Evolutionary conservation across 2,113 vertebrate genomes (phyloP), one percentile per base, ranked within the genome.

Genomic region (Oxygymnocypris stewartii): DNA sequence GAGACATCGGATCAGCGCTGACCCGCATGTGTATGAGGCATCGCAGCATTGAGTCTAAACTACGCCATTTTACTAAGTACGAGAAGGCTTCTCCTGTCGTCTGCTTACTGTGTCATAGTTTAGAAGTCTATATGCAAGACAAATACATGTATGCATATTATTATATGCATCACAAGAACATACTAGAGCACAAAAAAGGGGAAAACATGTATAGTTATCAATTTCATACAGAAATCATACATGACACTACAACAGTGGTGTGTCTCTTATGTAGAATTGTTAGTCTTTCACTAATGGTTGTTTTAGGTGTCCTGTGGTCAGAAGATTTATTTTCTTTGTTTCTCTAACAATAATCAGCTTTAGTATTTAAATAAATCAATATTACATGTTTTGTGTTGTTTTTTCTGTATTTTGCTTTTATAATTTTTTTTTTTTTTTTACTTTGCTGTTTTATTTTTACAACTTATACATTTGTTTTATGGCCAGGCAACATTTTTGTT

Each of bases 1-100:
- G 98, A 89, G 98, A 99, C 89, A 99, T 99, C 0, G 98, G 98
- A 88, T 99, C 98, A 0, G 98, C 98, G 0, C 95, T 99, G 91
- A 99, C 98, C 88, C 96, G 98, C 86, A 99, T 99, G 98, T 99
- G 98, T 91, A 99, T 99, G 98, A 94, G 98, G 78, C 98, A 99
- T 93, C 98, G 98, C 90, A 99, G 98, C 95, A 99, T 99, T 5
- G 98, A 99, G 94, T 95, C 97, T 91, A 99, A 99, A 92, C 96
- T 99, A 84, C 96, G 97, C 54, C 97, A 99, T 92, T 99, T 99
- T 94, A 99, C 98, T 91, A 99, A 99, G 98, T 99, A 93, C 95
- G 97, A 18, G 1, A 4, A 6, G 25, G 49, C 4, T 47, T 3
- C 31, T 63, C 16, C 31, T 67, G 42, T 79, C 49, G 31, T 78